Evolutionary conservation across 2,113 vertebrate genomes (phyloP).

Genomic region (Benitochromis conjunctus): DNA sequence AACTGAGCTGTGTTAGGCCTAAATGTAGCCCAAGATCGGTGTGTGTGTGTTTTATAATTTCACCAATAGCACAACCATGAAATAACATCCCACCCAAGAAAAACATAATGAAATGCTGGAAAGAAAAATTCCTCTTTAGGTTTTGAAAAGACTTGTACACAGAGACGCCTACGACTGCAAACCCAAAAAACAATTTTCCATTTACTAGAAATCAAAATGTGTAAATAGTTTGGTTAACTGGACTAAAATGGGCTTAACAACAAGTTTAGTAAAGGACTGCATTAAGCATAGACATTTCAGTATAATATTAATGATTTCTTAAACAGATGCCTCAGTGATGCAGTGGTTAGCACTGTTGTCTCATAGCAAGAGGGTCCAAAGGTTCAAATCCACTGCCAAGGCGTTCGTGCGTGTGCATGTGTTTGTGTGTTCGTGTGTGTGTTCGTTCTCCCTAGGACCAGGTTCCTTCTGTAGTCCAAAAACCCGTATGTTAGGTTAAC

Average conservation of each 20-base stretch:
- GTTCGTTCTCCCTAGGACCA: neutral
- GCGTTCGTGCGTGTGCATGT: fast-evolving
- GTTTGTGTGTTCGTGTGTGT: too few relatives aligned
- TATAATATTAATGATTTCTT: neutral
- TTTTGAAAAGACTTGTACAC: neutral
- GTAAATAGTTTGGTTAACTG: neutral
- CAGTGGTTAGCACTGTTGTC: fast-evolving
- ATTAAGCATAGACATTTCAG: neutral
- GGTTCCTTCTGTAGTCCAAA: too few relatives aligned
- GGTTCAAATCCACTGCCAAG: neutral
- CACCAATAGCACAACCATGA: neutral
- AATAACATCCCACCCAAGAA: neutral
- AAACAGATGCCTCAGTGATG: neutral
- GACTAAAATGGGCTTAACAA: neutral
- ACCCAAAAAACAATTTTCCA: neutral
- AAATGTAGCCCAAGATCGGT: neutral
- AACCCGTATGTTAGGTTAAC: neutral
- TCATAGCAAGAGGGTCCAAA: neutral
- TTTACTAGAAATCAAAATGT: neutral
- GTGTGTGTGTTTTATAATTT: neutral
- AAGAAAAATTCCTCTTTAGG: neutral
- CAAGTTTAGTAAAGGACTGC: neutral
- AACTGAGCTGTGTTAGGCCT: neutral
- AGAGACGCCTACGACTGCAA: fast-evolving
- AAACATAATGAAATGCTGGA: neutral